These are phyloP conservation scores for Heliocidaris tuberculata DNA, from an alignment of 35 echinoderm and acorn worm genomes.

Conservation along the genomic window DNA sequence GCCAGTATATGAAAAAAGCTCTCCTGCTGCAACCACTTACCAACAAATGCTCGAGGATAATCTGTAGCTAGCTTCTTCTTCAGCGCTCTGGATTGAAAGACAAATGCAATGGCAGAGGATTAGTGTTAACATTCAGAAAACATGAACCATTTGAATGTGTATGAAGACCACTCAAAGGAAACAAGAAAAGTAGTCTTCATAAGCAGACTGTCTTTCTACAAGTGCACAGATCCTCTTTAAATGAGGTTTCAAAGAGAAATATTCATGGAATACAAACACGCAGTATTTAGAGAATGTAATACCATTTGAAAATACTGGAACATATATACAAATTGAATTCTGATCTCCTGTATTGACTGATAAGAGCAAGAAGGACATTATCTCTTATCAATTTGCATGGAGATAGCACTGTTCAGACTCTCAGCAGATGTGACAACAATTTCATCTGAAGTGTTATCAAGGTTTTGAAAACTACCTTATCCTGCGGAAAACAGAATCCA, in stretches of 20 bases:
- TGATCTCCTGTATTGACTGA: not conserved
- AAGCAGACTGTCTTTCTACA: too few species aligned
- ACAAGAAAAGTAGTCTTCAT: not conserved
- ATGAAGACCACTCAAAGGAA: too few species aligned
- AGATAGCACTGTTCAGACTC: too few species aligned
- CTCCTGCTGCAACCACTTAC: conserved; percentile 30
- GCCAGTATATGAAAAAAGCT: not conserved
- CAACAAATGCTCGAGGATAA: conserved; percentile 69
- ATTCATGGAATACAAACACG: too few species aligned
- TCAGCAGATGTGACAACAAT: not conserved
- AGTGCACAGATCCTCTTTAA: too few species aligned
- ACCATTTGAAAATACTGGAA: too few species aligned
- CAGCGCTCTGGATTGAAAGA: conserved; percentile 52
- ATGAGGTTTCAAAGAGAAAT: too few species aligned
- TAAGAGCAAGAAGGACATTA: not conserved
- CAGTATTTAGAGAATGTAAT: too few species aligned
- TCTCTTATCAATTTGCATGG: not conserved
- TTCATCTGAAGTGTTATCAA: not conserved
- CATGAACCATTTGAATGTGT: too few species aligned
- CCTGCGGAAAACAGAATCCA: conserved; percentile 80
- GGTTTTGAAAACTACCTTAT: conserved; percentile 58
- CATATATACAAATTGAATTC: too few species aligned
- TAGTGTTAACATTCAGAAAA: not conserved
- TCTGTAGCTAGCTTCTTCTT: conserved; percentile 60
- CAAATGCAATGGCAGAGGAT: not conserved